Conservation (phyloP, 1,140 invertebrate genomes). For the Thalassaphorura encarpata region DNA sequence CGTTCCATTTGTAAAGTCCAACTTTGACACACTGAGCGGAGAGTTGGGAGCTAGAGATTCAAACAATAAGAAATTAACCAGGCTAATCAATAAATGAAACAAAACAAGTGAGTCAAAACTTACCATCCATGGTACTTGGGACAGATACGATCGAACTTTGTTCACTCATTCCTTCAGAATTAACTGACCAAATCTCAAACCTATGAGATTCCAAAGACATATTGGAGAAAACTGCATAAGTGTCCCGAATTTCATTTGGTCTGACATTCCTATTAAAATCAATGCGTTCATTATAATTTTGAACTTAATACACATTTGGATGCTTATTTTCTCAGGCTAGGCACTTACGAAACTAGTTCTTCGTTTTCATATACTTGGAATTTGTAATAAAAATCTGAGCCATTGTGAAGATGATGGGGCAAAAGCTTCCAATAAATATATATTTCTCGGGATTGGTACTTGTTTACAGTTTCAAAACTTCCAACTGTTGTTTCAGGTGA, state of each 20-base stretch:
- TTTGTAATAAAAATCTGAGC: slow-evolving; percentile 23
- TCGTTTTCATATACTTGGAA: slow-evolving; percentile 19
- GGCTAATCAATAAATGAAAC: background rate
- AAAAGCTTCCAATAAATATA: slow-evolving; percentile 29
- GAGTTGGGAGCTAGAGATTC: slow-evolving; percentile 40
- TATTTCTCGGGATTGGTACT: slow-evolving; percentile 15
- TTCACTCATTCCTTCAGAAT: background rate
- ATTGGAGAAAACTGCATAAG: background rate
- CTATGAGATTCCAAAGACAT: background rate
- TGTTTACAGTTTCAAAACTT: slow-evolving; percentile 23
- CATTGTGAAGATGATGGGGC: slow-evolving; percentile 18
- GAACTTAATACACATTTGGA: too few relatives aligned
- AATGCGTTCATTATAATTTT: too few relatives aligned
- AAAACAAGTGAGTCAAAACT: too few relatives aligned
- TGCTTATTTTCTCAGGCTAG: too few relatives aligned
- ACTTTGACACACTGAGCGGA: slow-evolving; percentile 53
- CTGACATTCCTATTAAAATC: too few relatives aligned
- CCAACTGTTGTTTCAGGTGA: slow-evolving; percentile 25
- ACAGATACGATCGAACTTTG: background rate
- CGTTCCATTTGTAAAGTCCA: slow-evolving; percentile 51
- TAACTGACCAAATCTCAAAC: slow-evolving; percentile 1
- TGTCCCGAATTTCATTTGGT: too few relatives aligned
- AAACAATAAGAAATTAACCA: slow-evolving; percentile 2
- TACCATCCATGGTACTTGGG: too few relatives aligned
- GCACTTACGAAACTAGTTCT: too few relatives aligned